Conservation (phyloP, 2,888 invertebrate genomes). For the Phalera bucephala region DNA sequence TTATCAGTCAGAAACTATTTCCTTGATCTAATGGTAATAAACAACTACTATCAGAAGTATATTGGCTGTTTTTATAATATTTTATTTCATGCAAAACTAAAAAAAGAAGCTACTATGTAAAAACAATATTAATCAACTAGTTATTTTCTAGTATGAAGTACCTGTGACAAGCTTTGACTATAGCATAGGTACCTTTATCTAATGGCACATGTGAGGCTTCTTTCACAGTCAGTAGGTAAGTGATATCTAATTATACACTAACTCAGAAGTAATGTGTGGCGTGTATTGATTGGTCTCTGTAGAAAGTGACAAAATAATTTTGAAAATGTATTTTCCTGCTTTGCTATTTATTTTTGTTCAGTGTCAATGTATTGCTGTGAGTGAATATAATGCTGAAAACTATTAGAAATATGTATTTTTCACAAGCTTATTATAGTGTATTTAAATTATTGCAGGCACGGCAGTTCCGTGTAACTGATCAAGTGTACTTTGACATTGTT, state of each 20-base stretch:
- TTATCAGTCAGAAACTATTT: too few relatives aligned
- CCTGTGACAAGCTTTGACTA: too few relatives aligned
- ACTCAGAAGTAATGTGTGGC: slow-evolving; percentile 11
- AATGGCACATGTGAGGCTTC: slow-evolving; percentile 23
- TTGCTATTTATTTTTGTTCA: slow-evolving; percentile 24
- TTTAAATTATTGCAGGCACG: slow-evolving; percentile 71
- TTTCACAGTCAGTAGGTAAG: slow-evolving; percentile 10
- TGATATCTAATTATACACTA: slow-evolving; percentile 24
- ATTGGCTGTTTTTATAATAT: too few relatives aligned
- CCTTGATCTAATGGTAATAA: too few relatives aligned
- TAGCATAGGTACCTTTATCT: too few relatives aligned
- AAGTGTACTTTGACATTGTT: slow-evolving; percentile 92
- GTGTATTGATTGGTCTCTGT: slow-evolving; percentile 6
- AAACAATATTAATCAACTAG: too few relatives aligned
- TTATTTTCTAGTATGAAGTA: too few relatives aligned
- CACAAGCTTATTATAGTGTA: not conserved
- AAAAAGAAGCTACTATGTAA: too few relatives aligned
- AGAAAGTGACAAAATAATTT: slow-evolving; percentile 2
- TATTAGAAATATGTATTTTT: not conserved
- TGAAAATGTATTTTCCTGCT: slow-evolving; percentile 30
- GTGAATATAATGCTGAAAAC: slow-evolving; percentile 30
- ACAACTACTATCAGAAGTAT: too few relatives aligned
- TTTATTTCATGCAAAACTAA: too few relatives aligned
- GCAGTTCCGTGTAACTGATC: slow-evolving; percentile 88
- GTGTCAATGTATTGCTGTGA: slow-evolving; percentile 20